These are phyloP conservation scores for Drosophila hydei DNA, from an alignment of 1,140 invertebrate species.

Conservation along the genomic window DNA sequence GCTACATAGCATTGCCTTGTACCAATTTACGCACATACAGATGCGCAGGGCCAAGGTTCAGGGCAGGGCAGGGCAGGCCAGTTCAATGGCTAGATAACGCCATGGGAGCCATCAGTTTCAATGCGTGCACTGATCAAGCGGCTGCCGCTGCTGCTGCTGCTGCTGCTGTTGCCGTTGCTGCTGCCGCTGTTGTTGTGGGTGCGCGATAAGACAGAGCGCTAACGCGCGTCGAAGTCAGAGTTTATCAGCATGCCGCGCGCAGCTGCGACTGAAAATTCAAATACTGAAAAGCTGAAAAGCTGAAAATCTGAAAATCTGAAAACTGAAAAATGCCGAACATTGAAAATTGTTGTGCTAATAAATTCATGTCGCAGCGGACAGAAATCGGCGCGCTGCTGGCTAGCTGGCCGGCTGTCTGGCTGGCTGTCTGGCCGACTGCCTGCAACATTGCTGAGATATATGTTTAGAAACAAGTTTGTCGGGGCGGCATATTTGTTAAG, in stretches of 20 bases:
- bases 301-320: neutral
- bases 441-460: conserved; percentile 45
- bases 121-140: conserved; percentile 30
- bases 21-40: conserved; percentile 73
- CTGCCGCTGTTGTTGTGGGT: conserved; percentile 66
- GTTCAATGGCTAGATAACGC: conserved; percentile 55
- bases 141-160: conserved; percentile 34
- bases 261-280: conserved; percentile 61
- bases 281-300: conserved; percentile 31
- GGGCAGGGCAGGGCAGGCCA: conserved; percentile 54
- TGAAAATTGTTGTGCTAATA: conserved; percentile 55
- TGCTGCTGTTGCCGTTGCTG: conserved; percentile 28
- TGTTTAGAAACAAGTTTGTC: conserved; percentile 66
- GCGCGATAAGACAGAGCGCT: conserved; percentile 62
- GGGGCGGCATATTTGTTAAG: conserved; percentile 79
- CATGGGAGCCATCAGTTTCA: conserved; percentile 40
- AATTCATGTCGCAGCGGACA: conserved; percentile 53
- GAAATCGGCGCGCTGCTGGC: conserved; percentile 32
- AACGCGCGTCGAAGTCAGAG: conserved; percentile 51
- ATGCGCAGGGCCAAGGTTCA: conserved; percentile 70
- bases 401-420: neutral
- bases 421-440: neutral
- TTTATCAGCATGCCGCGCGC: conserved; percentile 58
- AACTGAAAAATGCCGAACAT: conserved; percentile 29
- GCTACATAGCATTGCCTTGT: conserved; percentile 57